Base-by-base conservation (phyloP, 2,888 invertebrate species). In the Acanthococcus lagerstroemiae region DNA sequence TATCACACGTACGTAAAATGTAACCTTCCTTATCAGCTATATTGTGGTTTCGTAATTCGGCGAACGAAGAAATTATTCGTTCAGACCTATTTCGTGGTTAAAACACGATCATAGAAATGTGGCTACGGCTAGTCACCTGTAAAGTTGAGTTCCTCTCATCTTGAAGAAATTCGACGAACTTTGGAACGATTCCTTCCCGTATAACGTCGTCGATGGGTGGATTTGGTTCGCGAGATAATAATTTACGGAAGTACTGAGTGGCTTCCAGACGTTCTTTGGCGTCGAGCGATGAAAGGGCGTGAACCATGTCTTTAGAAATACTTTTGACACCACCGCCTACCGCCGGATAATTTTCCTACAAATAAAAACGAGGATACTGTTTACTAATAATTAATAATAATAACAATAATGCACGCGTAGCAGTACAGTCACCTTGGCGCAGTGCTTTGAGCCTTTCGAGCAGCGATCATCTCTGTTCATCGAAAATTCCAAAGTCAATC, bases 141-240 rank as follows among this genome's bases (percentile, higher is more conserved):
- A 70, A 46, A 55, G 67, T 68, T 7, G 54, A 66, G 48, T 70
- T 67, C 1, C 46, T 68, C 3, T 60, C 55, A 22, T 70, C 68
- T 63, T 61, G 90, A 84, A 96, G 80, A 77, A 95, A 94, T 76
- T 89, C 87, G 27, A 96, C 94, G 81, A 96, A 94, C 78, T 86
- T 84, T 44, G 95, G 95, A 70, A 96, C 90, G 74, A 96, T 91
- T 72, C 95, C 95, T 67, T 92, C 90, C 71, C 86, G 82, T 74
- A 96, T 94, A 50, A 96, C 95, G 81, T 94, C 94, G 77, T 95
- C 93, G 72, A 96, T 96, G 2, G 95, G 96, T 65, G 96, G 96
- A 80, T 95, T 93, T 3, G 95, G 95, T 78, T 96, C 95, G 76
- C 88, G 83, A 71, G 95, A 95, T 63, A 96, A 79, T 58, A 96